These are phyloP conservation scores for Toxotes chatareus DNA, from an alignment of 2,113 vertebrate species.

Conservation along the genomic window DNA sequence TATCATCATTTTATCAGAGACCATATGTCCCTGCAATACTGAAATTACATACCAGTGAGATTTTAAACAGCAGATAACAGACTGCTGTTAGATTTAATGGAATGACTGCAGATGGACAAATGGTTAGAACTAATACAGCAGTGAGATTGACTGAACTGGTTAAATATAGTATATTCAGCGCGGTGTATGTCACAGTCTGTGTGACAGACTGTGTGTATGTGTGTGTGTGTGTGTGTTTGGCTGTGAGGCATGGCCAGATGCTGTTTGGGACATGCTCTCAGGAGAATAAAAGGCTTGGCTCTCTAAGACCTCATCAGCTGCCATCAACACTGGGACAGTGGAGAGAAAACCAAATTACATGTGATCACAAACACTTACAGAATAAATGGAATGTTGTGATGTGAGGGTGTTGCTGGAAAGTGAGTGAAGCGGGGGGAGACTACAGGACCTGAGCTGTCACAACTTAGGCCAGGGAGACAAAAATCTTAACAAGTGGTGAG, in stretches of 20 bases:
- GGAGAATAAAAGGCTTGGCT: constrained; percentile 77
- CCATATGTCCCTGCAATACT: constrained; percentile 54
- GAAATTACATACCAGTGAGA: constrained; percentile 43
- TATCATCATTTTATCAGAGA: constrained; percentile 40
- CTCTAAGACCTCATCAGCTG: constrained; percentile 76
- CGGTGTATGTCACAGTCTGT: constrained; percentile 41
- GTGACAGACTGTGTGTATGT: constrained; percentile 42
- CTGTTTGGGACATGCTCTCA: constrained; percentile 75
- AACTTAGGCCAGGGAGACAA: constrained; percentile 18
- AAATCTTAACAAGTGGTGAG: constrained; percentile 7
- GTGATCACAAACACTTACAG: constrained; percentile 70
- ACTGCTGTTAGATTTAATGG: constrained; percentile 58
- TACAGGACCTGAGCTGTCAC: constrained; percentile 39
- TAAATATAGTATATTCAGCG: constrained; percentile 60
- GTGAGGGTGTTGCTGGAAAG: constrained; percentile 55
- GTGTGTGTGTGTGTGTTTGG: constrained; percentile 45
- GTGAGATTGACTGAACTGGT: constrained; percentile 57
- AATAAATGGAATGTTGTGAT: constrained; percentile 73
- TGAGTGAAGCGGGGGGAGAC: constrained; percentile 51
- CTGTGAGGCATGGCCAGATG: constrained; percentile 75
- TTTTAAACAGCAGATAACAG: constrained; percentile 63
- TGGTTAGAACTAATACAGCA: constrained; percentile 59
- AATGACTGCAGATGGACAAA: constrained; percentile 67
- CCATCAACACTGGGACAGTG: constrained; percentile 70
- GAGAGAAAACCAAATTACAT: constrained; percentile 69